Evolutionary conservation across 2,797 vertebrate genomes (phyloP).

Genomic region (Smutsia temminckii): DNA sequence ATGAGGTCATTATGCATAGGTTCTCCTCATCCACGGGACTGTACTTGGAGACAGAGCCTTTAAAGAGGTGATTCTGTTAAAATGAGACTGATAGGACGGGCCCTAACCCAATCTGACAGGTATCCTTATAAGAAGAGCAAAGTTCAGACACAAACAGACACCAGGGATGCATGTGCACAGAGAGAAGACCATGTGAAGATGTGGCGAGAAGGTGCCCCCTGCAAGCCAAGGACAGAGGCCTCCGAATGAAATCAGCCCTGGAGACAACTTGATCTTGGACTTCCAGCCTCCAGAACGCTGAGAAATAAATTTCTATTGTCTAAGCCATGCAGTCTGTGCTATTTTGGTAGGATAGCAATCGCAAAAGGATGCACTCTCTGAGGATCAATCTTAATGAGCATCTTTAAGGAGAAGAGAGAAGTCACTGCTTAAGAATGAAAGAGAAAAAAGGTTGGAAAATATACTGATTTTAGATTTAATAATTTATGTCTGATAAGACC

Average conservation of each 20-base stretch:
- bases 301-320: not conserved
- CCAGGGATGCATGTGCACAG: no score
- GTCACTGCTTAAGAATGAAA: not conserved
- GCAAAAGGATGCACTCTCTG: not conserved
- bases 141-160: not conserved
- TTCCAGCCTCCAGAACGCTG: not conserved
- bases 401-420: not conserved
- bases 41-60: not conserved
- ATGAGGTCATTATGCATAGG: not conserved
- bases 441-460: not conserved
- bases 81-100: not conserved
- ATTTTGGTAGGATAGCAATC: not conserved
- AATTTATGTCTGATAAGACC: not conserved
- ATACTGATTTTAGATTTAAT: not conserved
- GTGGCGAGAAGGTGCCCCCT: rapidly evolving
- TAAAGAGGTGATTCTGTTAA: not conserved
- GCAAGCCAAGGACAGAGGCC: not conserved
- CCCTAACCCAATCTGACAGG: not conserved
- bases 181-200: not conserved
- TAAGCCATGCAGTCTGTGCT: not conserved
- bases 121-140: not conserved
- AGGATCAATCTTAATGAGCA: not conserved
- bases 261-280: not conserved
- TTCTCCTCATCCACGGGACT: not conserved
- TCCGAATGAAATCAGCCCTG: not conserved